A percentile compares a stretch with the other conserved stretches of the same genome.
Conservation (phyloP, 2,888 invertebrate species). For the Tenodera sinensis region DNA sequence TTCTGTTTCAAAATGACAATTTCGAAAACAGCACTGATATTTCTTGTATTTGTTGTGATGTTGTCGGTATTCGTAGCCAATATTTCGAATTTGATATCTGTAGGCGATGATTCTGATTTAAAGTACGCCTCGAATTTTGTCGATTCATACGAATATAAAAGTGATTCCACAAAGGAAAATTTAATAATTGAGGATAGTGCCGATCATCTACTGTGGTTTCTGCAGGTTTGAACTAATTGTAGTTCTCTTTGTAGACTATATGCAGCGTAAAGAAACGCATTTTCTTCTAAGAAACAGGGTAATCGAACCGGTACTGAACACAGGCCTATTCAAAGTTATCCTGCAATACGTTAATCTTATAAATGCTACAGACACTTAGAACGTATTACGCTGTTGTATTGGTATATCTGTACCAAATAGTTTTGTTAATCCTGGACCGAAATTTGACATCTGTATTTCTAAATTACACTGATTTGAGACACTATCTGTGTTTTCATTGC, state of each 20-base stretch:
- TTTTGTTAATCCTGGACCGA: too few relatives aligned
- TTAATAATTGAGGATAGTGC: constrained; percentile 51
- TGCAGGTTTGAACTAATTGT: constrained; percentile 55
- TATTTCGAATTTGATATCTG: constrained; percentile 63
- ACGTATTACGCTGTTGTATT: too few relatives aligned
- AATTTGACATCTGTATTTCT: too few relatives aligned
- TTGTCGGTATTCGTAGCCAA: constrained; percentile 66
- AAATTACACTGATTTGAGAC: too few relatives aligned
- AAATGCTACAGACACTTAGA: too few relatives aligned
- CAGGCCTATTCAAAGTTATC: too few relatives aligned
- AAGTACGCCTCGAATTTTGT: constrained; percentile 34
- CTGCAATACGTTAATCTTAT: too few relatives aligned
- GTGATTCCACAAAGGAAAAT: constrained; percentile 21
- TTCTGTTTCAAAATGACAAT: constrained; percentile 53
- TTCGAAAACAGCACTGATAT: constrained; percentile 57
- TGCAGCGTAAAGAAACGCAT: too few relatives aligned
- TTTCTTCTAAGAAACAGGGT: too few relatives aligned
- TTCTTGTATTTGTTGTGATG: constrained; percentile 59
- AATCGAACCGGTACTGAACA: too few relatives aligned
- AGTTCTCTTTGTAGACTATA: background rate
- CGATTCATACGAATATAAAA: background rate
- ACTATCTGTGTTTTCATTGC: background rate
- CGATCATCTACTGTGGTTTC: constrained; percentile 68
- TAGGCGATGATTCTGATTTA: constrained; percentile 44
- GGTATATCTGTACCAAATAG: too few relatives aligned